Evolutionary conservation across 2,888 invertebrate genomes (phyloP).

Genomic region (Punctoribates punctum): DNA sequence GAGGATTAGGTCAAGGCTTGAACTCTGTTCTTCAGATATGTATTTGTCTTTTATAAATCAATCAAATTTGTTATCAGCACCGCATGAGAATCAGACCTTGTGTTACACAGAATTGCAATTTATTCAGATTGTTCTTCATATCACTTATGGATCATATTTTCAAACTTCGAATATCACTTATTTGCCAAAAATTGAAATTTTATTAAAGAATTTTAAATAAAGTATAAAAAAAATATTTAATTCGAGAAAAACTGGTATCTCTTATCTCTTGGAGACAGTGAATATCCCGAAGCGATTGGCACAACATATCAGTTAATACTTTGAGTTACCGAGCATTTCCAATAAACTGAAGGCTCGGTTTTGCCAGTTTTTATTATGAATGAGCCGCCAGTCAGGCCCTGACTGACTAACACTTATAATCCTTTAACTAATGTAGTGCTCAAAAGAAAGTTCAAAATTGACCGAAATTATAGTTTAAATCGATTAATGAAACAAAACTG

Average conservation of each 20-base stretch:
- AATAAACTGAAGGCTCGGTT: background rate
- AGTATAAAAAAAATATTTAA: background rate
- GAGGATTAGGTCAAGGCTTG: constrained; percentile 12
- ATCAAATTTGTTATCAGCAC: constrained; percentile 8
- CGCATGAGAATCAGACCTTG: constrained; percentile 11
- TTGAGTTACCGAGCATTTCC: background rate
- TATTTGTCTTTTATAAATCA: constrained; percentile 9
- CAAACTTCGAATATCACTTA: background rate
- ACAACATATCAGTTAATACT: background rate
- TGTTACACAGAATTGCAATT: background rate
- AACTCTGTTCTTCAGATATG: background rate
- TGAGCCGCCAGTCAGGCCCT: constrained; percentile 13
- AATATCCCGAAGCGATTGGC: background rate
- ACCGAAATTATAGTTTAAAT: background rate
- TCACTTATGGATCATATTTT: background rate
- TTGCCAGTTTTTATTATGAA: background rate
- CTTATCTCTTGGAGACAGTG: background rate
- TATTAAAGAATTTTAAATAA: background rate
- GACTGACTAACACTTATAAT: constrained; percentile 10
- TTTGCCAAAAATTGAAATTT: background rate
- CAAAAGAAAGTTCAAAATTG: background rate
- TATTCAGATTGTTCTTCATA: background rate
- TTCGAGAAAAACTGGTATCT: background rate
- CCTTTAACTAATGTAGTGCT: background rate
- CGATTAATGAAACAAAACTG: background rate